Conservation (phyloP, 2,888 invertebrate genomes). For the Phengaris arion region DNA sequence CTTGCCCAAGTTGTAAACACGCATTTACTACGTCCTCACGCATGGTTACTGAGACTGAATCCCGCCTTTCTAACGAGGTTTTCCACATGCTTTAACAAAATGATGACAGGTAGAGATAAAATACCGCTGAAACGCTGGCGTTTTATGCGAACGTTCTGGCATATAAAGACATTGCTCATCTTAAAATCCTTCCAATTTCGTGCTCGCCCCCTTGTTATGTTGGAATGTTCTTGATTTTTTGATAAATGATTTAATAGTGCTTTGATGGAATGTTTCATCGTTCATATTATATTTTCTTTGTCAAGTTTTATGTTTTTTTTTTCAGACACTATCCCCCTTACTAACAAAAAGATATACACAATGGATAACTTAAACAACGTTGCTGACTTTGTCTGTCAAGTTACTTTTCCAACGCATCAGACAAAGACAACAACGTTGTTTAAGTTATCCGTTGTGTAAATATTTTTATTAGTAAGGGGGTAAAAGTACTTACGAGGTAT, state of each 20-base stretch:
- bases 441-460: too few relatives aligned
- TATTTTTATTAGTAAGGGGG: too few relatives aligned
- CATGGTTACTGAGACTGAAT: slow-evolving; percentile 20
- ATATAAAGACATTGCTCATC: slow-evolving; percentile 24
- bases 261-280: slow-evolving; percentile 10
- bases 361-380: too few relatives aligned
- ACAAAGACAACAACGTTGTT: too few relatives aligned
- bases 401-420: too few relatives aligned
- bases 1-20: slow-evolving; percentile 18
- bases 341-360: too few relatives aligned
- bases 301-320: neutral
- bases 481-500: neutral
- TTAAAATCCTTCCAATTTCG: slow-evolving; percentile 17
- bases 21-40: slow-evolving; percentile 20
- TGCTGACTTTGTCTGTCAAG: too few relatives aligned
- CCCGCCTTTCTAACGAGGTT: slow-evolving; percentile 18
- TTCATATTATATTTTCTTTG: slow-evolving; percentile 4
- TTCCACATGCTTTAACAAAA: slow-evolving; percentile 27
- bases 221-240: slow-evolving; percentile 15
- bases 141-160: slow-evolving; percentile 21
- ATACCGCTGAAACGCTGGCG: slow-evolving; percentile 17
- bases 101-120: slow-evolving; percentile 24
- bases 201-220: slow-evolving; percentile 8
- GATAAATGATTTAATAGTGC: slow-evolving; percentile 19
- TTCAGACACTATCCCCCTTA: neutral